Evolutionary conservation across 2,888 invertebrate species (phyloP).

Genomic region (Mechanitis messenoides): DNA sequence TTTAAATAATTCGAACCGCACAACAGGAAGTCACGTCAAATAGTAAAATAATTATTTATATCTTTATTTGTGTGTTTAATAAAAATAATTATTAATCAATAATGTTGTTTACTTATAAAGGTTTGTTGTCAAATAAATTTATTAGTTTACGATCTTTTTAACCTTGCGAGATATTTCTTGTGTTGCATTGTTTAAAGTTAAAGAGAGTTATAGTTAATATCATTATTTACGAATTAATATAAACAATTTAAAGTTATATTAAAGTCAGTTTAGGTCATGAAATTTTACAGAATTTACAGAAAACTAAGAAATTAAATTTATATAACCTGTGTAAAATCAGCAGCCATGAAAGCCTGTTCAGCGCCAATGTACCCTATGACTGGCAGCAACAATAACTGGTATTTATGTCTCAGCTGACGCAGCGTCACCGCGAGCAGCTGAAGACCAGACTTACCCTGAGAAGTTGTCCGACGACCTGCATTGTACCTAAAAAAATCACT

Average conservation of each 20-base stretch:
- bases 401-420: constrained; percentile 83
- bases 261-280: too few species aligned
- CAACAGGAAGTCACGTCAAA: constrained; percentile 3
- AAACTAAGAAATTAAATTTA: background rate
- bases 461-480: constrained; percentile 68
- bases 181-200: too few species aligned
- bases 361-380: constrained; percentile 95
- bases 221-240: too few species aligned
- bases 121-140: too few species aligned
- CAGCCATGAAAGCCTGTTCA: constrained; percentile 94
- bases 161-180: too few species aligned
- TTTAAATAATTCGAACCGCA: background rate
- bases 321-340: constrained; percentile 86
- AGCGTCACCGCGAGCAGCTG: constrained; percentile 85
- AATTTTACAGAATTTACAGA: background rate
- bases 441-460: constrained; percentile 79
- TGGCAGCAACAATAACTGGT: constrained; percentile 90
- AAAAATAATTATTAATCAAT: too few species aligned
- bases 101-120: too few species aligned
- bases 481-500: constrained; percentile 46
- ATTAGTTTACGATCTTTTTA: too few species aligned
- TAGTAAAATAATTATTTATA: background rate
- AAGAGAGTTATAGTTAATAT: too few species aligned
- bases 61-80: background rate
- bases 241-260: too few species aligned